Evolutionary conservation across 2,113 vertebrate genomes (phyloP).

Genomic region (Thamnaconus septentrionalis): DNA sequence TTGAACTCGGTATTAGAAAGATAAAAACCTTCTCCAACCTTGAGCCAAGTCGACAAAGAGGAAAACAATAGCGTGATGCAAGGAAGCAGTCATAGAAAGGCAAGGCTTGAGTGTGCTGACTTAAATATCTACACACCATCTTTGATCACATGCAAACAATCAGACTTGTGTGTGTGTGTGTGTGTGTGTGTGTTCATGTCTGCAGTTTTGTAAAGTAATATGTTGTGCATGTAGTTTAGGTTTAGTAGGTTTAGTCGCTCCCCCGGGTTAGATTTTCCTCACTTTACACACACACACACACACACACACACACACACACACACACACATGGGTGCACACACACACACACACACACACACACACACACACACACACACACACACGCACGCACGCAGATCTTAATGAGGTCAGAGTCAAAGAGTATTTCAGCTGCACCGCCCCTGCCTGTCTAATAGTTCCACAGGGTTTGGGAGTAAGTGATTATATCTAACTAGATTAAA

Average conservation of each 20-base stretch:
- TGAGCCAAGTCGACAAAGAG: no score
- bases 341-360: conserved; percentile 22
- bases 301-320: conserved; percentile 27
- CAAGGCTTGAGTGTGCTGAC: conserved; percentile 25
- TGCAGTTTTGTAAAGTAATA: conserved; percentile 72
- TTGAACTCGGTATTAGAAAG: no score
- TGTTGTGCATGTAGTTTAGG: conserved; percentile 68
- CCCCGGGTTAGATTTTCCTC: conserved; percentile 66
- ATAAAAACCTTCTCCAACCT: no score
- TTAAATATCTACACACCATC: conserved; percentile 35
- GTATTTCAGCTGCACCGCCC: conserved; percentile 59
- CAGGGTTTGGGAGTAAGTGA: conserved; percentile 66
- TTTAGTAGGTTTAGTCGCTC: conserved; percentile 69
- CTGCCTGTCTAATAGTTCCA: conserved; percentile 65
- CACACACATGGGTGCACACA: conserved; percentile 25
- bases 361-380: conserved; percentile 35
- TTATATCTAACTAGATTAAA: conserved; percentile 72
- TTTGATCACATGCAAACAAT: conserved; percentile 50
- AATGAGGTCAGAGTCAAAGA: conserved; percentile 73
- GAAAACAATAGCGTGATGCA: no score
- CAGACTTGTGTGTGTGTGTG: conserved; percentile 33
- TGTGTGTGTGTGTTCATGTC: conserved; percentile 50
- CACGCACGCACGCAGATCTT: conserved; percentile 42
- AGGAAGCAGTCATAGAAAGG: neutral
- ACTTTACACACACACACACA: conserved; percentile 23